A percentile compares a stretch with the other conserved stretches of the same genome.
phyloP scores from a whole-genome alignment of 2,113 vertebrate genomes.

The rabbit (Oryctolagus cuniculus) region mOryCun1.1 NC_091435.1:133812501-133813000 shows the following conservation, averaged over 20 bases:
- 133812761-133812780: conserved; percentile 76
- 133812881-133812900: conserved; percentile 79
- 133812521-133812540: conserved; percentile 73
- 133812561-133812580: conserved; percentile 70
- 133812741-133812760: conserved; percentile 73
- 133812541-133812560: conserved; percentile 71
- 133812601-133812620: conserved; percentile 70
- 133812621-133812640: conserved; percentile 76
- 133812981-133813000: conserved; percentile 56
- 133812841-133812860: conserved; percentile 77
- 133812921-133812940: conserved; percentile 71
- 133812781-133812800: conserved; percentile 83
- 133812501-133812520: conserved; percentile 67
- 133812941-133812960: conserved; percentile 52
- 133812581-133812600: conserved; percentile 62
- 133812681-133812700: conserved; percentile 71
- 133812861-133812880: conserved; percentile 84
- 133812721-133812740: conserved; percentile 73
- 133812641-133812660: conserved; percentile 78
- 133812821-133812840: conserved; percentile 82
- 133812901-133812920: conserved; percentile 67
- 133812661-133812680: conserved; percentile 70
- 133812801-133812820: conserved; percentile 82
- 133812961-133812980: conserved; percentile 56
- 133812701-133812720: conserved; percentile 75